These are phyloP conservation scores for Eremobia ochroleuca DNA, from an alignment of 2,888 invertebrate species.

Conservation along the genomic window DNA sequence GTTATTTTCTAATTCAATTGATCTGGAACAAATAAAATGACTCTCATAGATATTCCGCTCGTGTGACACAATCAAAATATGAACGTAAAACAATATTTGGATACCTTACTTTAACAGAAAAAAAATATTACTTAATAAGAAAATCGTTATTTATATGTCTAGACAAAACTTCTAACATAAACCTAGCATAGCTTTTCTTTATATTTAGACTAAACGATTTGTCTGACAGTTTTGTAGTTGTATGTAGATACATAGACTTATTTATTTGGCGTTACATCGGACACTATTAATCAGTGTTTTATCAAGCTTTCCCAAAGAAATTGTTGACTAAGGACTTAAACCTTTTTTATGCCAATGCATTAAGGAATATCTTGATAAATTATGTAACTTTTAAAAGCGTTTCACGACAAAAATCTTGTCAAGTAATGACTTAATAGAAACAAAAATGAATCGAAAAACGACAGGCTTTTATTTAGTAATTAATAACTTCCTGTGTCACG, in stretches of 20 bases:
- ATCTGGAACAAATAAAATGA: not conserved
- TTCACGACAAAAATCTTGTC: too few species aligned
- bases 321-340: not conserved
- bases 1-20: not conserved
- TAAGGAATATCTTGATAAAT: constrained; percentile 9
- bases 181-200: not conserved
- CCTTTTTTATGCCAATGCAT: too few species aligned
- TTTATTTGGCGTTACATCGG: constrained; percentile 16
- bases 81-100: not conserved
- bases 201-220: not conserved
- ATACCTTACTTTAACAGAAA: not conserved
- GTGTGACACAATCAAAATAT: not conserved
- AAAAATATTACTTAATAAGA: not conserved
- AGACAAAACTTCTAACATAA: not conserved
- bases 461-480: too few species aligned
- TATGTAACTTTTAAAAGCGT: not conserved
- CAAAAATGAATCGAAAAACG: too few species aligned
- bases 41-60: not conserved
- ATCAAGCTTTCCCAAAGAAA: not conserved
- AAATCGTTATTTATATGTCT: not conserved
- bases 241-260: too few species aligned
- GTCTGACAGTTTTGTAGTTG: not conserved
- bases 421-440: too few species aligned
- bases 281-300: constrained; percentile 3
- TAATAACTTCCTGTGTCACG: too few species aligned